phyloP scores from a whole-genome alignment of 1,140 invertebrate species.

The Macrostomum lignano region DNA sequence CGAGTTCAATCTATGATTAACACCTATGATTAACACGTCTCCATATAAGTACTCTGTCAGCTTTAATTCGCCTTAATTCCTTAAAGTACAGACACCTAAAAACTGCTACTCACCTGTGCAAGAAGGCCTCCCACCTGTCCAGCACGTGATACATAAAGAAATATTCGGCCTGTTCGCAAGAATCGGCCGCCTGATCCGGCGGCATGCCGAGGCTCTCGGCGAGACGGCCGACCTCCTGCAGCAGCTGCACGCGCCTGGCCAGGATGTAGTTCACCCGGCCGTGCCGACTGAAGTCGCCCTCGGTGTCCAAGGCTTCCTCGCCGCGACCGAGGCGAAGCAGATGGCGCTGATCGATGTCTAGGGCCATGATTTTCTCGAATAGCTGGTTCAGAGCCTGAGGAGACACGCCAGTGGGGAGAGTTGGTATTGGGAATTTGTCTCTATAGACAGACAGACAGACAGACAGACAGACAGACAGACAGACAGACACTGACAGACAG shows the following conservation, averaged over 20 bases:
- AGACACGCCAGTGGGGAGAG: neutral
- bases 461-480: neutral
- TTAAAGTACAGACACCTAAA: too few species aligned
- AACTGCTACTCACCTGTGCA: too few species aligned
- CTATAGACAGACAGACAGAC: neutral
- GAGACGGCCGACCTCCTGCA: slow-evolving; percentile 59
- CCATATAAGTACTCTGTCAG: too few species aligned
- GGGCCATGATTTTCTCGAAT: slow-evolving; percentile 92
- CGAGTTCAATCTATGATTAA: too few species aligned
- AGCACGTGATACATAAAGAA: slow-evolving; percentile 33
- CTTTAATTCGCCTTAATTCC: too few species aligned
- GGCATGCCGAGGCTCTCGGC: slow-evolving; percentile 49
- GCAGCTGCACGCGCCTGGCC: slow-evolving; percentile 58
- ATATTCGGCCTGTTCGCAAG: slow-evolving; percentile 82
- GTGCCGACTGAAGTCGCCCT: slow-evolving; percentile 79
- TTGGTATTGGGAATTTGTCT: neutral
- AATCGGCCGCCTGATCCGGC: slow-evolving; percentile 39
- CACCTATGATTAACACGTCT: too few species aligned
- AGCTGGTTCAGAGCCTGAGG: slow-evolving; percentile 81
- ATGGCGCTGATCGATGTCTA: slow-evolving; percentile 92
- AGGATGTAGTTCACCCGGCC: slow-evolving; percentile 93
- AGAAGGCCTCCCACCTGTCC: slow-evolving; percentile 7
- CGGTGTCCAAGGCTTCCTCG: slow-evolving; percentile 85
- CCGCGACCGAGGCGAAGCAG: slow-evolving; percentile 92
- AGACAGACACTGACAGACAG: neutral